Evolutionary conservation across 2,797 vertebrate genomes (phyloP), one percentile per base, ranked within the genome.

Genomic region (Sebastolobus alascanus): DNA sequence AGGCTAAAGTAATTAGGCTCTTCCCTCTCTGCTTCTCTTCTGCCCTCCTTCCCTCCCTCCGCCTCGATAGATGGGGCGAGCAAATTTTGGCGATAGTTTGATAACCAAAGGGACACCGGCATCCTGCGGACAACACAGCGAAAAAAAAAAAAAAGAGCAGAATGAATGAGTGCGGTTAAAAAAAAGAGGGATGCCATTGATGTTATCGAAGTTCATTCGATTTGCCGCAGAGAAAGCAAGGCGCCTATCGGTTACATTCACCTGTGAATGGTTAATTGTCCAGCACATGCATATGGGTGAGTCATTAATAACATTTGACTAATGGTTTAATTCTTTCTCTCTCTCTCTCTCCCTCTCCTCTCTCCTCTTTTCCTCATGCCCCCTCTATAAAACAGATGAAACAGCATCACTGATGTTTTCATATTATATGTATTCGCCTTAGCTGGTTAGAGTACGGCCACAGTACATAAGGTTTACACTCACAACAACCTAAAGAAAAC

Each of bases 231-330:
- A 95, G 89, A 75, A 87, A 86, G 83, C 89, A 72, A 79, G 59
- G 83, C 92, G 95, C 94, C 97, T 99, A 99, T 99, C 98, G 96
- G 97, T 94, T 97, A 96, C 96, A 96, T 97, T 99, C 98, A 99
- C 97, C 98, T 99, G 98, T 95, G 97, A 97, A 97, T 98, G 94
- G 94, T 98, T 99, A 99, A 99, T 99, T 99, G 96, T 96, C 93
- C 95, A 76, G 90, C 31, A 83, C 92, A 96, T 98, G 97, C 97
- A 99, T 97, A 98, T 96, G 95, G 95, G 93, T 3, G 66, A 96
- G 95, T 94, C 97, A 97, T 99, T 98, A 98, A 98, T 99, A 98
- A 98, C 96, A 96, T 97, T 94, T 97, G 96, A 96, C 96, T 95
- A 94, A 96, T 94, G 94, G 85, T 95, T 94, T 94, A 90, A 95